Conservation (phyloP, 2,888 invertebrate species). For the Drosophila barbarae region DNA sequence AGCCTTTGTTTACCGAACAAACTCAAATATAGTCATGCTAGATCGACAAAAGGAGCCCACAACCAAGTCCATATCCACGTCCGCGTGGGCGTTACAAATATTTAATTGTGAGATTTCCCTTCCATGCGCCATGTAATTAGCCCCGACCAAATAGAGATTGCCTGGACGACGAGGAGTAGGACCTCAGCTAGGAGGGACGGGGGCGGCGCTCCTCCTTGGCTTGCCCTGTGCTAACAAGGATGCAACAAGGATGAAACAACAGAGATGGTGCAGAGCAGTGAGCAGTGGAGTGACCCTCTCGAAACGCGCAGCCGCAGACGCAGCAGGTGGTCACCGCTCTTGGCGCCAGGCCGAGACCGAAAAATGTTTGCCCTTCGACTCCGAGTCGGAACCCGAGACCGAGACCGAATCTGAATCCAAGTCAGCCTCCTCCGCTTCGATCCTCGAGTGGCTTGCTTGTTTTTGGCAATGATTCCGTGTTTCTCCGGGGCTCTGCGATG, state of each 20-base stretch:
- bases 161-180: neutral
- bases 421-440: conserved; percentile 14
- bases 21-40: conserved; percentile 45
- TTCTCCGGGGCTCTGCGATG: conserved; percentile 47
- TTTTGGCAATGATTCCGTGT: conserved; percentile 70
- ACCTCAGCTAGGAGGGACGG: conserved; percentile 1
- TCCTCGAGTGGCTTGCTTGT: conserved; percentile 30
- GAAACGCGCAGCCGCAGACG: conserved; percentile 51
- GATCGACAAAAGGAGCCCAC: conserved; percentile 29
- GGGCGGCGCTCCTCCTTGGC: conserved; percentile 30
- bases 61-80: conserved; percentile 3
- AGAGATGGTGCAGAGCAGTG: neutral
- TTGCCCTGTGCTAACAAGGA: conserved; percentile 76
- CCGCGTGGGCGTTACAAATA: conserved; percentile 73
- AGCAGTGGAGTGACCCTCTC: conserved; percentile 18
- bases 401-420: conserved; percentile 7
- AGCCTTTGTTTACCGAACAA: conserved; percentile 45
- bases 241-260: conserved; percentile 34
- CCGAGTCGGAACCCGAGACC: conserved; percentile 10
- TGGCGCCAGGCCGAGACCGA: conserved; percentile 71
- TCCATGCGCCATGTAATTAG: conserved; percentile 69
- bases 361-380: conserved; percentile 45
- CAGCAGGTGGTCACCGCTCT: conserved; percentile 76
- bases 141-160: conserved; percentile 53
- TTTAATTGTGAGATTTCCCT: conserved; percentile 73